Evolutionary conservation across 2,797 vertebrate genomes (phyloP), one percentile per base, ranked within the genome.

Genomic region (Megaceryle alcyon): DNA sequence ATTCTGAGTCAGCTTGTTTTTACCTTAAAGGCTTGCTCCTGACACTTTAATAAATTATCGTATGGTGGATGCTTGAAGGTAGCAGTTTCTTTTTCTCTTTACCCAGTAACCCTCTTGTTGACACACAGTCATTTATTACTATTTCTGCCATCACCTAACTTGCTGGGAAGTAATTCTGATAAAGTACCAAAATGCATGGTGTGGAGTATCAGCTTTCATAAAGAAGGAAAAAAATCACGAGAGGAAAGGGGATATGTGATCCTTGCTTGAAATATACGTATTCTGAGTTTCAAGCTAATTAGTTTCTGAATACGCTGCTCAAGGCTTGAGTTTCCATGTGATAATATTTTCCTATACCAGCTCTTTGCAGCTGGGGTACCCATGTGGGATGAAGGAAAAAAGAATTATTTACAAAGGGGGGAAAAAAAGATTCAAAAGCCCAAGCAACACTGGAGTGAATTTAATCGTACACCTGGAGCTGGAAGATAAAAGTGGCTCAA

Each of bases 1-100:
- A 92, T 97, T 97, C 96, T 96, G 93, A 96, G 95, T 98, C 98
- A 98, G 97, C 97, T 98, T 48, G 78, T 97, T 97, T 97, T 97
- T 95, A 97, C 97, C 92, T 98, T 93, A 96, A 97, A 97, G 92
- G 65, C 89, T 96, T 90, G 72, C 73, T 97, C 95, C 91, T 97
- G 98, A 95, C 97, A 97, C 73, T 86, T 95, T 90, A 96, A 98
- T 96, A 93, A 98, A 98, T 97, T 75, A 93, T 59, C 12, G 33
- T 83, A 21, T 26, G 39, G 66, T 56, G 43, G 70, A 33, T 94
- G 92, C 91, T 94, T 22, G 76, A 90, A 97, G 89, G 92, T 82
- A 97, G 92, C 86, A 54, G 75, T 43, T 82, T 70, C 35, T 90
- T 92, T 92, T 92, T 93, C 82, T 79, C 63, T 81, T 72, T 72